Conservation (phyloP, 2,888 invertebrate species). For the Nysson spinosus region DNA sequence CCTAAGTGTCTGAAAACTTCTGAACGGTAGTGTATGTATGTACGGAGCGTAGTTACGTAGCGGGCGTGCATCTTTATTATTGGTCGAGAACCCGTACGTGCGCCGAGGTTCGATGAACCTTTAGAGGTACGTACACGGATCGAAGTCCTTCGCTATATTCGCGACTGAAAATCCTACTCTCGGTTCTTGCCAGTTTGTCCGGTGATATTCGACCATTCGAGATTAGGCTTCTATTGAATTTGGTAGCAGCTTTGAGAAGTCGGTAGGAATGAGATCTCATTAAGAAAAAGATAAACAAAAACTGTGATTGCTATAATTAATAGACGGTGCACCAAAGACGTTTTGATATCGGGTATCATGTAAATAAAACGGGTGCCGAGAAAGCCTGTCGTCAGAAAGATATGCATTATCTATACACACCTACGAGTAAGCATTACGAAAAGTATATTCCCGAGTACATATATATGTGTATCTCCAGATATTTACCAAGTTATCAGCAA, state of each 20-base stretch:
- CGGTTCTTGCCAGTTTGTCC: constrained; percentile 10
- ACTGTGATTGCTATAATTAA: too few species aligned
- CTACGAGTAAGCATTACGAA: neutral
- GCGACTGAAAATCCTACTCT: constrained; percentile 42
- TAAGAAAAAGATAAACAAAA: too few species aligned
- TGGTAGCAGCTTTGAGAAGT: too few species aligned
- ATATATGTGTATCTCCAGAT: constrained; percentile 24
- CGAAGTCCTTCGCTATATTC: constrained; percentile 36
- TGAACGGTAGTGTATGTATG: too few species aligned
- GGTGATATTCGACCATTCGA: too few species aligned
- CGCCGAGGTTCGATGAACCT: constrained; percentile 60
- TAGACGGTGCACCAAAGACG: too few species aligned
- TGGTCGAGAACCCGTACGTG: constrained; percentile 58
- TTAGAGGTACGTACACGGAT: constrained; percentile 49
- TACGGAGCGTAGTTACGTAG: constrained; percentile 60
- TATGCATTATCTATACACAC: neutral
- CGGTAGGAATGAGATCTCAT: too few species aligned
- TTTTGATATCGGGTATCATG: neutral
- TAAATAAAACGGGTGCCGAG: too few species aligned
- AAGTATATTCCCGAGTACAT: neutral
- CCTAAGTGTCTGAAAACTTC: too few species aligned
- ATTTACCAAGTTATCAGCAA: constrained; percentile 49
- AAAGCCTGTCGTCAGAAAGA: neutral
- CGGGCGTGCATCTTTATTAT: constrained; percentile 65
- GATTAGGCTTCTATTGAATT: too few species aligned